Conservation (phyloP, 2,113 vertebrate species). For the Neodon shergylaensis region DNA sequence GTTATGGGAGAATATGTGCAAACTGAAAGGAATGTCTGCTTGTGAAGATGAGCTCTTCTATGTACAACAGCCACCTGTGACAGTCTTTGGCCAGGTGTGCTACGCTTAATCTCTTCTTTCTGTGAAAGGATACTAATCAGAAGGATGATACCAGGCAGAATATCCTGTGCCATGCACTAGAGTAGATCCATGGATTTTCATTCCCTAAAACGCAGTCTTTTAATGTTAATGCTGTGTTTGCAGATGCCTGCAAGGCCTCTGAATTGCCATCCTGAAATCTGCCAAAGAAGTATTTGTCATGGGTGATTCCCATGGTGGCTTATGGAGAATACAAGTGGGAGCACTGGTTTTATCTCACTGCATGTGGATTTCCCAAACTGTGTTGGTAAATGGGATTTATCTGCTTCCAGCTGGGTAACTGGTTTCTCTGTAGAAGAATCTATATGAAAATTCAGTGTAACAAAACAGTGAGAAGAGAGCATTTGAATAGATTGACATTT, state of each 20-base stretch:
- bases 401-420: constrained; percentile 28
- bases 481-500: constrained; percentile 41
- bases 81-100: neutral
- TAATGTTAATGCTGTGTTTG: neutral
- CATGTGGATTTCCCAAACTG: neutral
- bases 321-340: neutral
- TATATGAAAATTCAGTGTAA: neutral
- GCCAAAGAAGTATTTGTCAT: neutral
- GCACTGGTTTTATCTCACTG: constrained; percentile 29
- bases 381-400: constrained; percentile 20
- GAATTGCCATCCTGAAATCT: neutral
- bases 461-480: neutral
- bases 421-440: neutral
- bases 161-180: neutral
- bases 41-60: neutral
- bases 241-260: neutral
- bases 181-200: neutral
- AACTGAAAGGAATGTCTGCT: neutral
- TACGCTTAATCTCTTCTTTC: neutral
- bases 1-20: neutral
- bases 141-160: neutral
- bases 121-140: neutral
- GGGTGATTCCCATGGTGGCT: neutral
- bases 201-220: neutral
- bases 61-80: neutral